Conservation (phyloP, 2,888 invertebrate genomes). For the Drosophila subquinaria region DNA sequence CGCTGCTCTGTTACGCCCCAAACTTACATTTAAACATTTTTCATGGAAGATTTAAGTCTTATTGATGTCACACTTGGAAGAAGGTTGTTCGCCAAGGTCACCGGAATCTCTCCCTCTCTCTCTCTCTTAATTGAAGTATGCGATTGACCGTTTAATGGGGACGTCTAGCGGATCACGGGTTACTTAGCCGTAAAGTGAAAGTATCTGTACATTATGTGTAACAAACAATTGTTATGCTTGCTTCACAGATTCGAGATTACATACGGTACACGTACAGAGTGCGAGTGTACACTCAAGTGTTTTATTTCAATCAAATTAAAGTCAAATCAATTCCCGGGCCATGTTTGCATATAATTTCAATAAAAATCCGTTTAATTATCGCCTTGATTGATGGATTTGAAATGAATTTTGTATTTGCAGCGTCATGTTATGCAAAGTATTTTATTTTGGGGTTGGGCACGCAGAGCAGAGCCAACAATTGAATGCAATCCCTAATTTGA, state of each 20-base stretch:
- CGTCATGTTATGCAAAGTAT: conserved; percentile 76
- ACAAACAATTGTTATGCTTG: conserved; percentile 66
- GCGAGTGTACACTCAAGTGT: conserved; percentile 49
- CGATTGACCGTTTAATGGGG: conserved; percentile 71
- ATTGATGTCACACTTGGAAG: conserved; percentile 41
- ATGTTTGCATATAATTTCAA: conserved; percentile 72
- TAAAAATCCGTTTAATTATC: conserved; percentile 71
- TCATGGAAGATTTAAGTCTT: conserved; percentile 36
- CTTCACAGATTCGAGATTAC: conserved; percentile 27
- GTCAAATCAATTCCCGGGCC: conserved; percentile 48
- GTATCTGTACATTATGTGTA: conserved; percentile 57
- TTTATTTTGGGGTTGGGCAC: conserved; percentile 41
- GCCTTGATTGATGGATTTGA: conserved; percentile 62
- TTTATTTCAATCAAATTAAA: conserved; percentile 68
- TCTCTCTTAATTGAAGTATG: conserved; percentile 13
- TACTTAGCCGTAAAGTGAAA: conserved; percentile 75
- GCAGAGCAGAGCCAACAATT: conserved; percentile 14
- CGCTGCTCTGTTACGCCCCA: conserved; percentile 54
- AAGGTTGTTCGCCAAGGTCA: conserved; percentile 59
- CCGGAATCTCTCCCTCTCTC: conserved; percentile 3
- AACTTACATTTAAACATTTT: conserved; percentile 44
- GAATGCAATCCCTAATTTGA: conserved; percentile 30
- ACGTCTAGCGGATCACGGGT: conserved; percentile 45
- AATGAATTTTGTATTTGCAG: conserved; percentile 48
- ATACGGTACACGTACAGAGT: conserved; percentile 34